These are phyloP conservation scores for Microctenopoma lineatum DNA, from an alignment of 2,797 vertebrate genomes.

Conservation along the genomic window DNA sequence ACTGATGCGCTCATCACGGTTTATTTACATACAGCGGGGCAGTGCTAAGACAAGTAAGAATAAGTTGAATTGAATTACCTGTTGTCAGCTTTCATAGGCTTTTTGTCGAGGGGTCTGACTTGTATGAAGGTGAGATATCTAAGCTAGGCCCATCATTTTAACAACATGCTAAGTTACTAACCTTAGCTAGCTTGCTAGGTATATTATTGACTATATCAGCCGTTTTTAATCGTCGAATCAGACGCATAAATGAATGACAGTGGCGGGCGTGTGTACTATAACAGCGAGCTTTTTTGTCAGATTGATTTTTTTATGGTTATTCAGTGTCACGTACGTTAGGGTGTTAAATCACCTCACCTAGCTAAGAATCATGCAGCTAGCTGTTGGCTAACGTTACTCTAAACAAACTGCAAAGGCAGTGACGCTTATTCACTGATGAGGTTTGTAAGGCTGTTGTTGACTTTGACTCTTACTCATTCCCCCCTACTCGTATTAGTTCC, in stretches of 20 bases:
- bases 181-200: constrained; percentile 43
- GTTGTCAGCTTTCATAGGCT: not conserved
- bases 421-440: not conserved
- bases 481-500: not conserved
- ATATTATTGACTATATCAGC: constrained; percentile 47
- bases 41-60: constrained; percentile 18
- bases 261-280: not conserved
- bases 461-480: not conserved
- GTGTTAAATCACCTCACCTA: constrained; percentile 22
- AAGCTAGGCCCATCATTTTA: constrained; percentile 63
- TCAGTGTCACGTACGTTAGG: not conserved
- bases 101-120: constrained; percentile 12
- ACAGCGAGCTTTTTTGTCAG: constrained; percentile 60
- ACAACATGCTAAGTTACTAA: constrained; percentile 49
- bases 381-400: constrained; percentile 21
- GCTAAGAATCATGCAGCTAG: constrained; percentile 20
- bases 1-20: constrained; percentile 31
- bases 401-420: not conserved
- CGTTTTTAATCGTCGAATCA: constrained; percentile 17
- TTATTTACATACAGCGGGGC: constrained; percentile 34
- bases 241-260: constrained; percentile 60
- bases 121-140: constrained; percentile 39
- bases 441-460: not conserved
- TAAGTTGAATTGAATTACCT: constrained; percentile 56
- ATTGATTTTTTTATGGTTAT: not conserved